These are phyloP conservation scores for Lepidurus arcticus DNA, from an alignment of 1,140 invertebrate species.

Conservation along the genomic window DNA sequence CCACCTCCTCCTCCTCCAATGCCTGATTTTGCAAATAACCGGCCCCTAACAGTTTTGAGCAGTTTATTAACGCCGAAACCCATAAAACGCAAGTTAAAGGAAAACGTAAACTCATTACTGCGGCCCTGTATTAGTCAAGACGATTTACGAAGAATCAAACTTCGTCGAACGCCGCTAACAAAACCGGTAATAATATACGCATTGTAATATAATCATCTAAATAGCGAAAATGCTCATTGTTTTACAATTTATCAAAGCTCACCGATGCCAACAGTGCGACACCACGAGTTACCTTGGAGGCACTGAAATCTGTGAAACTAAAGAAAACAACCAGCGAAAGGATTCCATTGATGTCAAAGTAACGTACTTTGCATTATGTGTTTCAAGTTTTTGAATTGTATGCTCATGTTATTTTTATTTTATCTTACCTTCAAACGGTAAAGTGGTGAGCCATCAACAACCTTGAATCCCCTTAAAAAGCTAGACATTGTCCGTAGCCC, in stretches of 20 bases:
- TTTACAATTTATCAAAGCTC: background rate
- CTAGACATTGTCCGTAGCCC: conserved; percentile 26
- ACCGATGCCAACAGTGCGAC: background rate
- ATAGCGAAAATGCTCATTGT: background rate
- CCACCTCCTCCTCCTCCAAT: conserved; percentile 23
- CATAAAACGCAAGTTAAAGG: background rate
- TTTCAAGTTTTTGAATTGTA: conserved; percentile 3
- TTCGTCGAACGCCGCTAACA: background rate
- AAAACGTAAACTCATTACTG: background rate
- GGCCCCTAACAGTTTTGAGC: too few relatives aligned
- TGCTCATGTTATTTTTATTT: background rate
- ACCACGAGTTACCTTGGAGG: conserved; percentile 31
- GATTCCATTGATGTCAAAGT: conserved; percentile 27
- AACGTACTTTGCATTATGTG: background rate
- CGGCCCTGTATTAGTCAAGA: conserved; percentile 6
- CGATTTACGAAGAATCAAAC: background rate
- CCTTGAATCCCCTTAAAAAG: conserved; percentile 23
- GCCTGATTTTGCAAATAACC: background rate
- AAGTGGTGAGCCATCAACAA: conserved; percentile 5
- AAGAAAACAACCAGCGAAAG: conserved; percentile 27
- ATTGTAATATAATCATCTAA: background rate
- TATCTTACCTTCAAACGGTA: background rate
- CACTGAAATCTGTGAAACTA: conserved; percentile 30
- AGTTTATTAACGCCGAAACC: background rate
- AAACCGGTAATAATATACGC: background rate